A percentile compares a stretch with the other conserved stretches of the same genome.
Conservation (phyloP, 1,140 invertebrate genomes). For the Aphis gossypii region DNA sequence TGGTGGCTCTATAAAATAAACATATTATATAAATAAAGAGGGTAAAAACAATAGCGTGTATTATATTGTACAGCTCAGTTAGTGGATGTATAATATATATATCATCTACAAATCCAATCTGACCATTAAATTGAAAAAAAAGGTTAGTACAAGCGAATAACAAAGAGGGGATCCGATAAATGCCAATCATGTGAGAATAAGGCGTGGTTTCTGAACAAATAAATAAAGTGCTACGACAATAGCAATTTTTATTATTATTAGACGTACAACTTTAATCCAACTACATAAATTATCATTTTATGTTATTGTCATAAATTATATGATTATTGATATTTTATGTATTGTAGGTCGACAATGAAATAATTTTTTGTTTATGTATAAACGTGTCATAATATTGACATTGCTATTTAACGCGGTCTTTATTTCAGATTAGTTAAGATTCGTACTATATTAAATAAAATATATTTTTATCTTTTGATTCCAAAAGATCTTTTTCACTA, state of each 20-base stretch:
- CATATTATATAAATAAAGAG: not conserved
- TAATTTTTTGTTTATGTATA: not conserved
- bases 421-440: not conserved
- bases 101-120: conserved; percentile 12
- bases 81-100: not conserved
- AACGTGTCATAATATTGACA: too few species aligned
- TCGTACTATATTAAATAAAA: not conserved
- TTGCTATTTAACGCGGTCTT: not conserved
- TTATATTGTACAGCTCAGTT: not conserved
- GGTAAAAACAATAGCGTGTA: not conserved
- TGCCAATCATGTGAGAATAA: not conserved
- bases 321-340: not conserved
- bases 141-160: not conserved
- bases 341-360: not conserved
- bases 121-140: conserved; percentile 17
- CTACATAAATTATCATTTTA: not conserved
- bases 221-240: not conserved
- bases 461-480: not conserved
- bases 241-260: not conserved
- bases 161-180: not conserved
- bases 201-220: not conserved
- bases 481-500: not conserved
- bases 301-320: not conserved
- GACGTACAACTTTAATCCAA: not conserved
- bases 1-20: not conserved